Conservation (phyloP, 2,888 invertebrate species). For the Ichneumoninae sp. region DNA sequence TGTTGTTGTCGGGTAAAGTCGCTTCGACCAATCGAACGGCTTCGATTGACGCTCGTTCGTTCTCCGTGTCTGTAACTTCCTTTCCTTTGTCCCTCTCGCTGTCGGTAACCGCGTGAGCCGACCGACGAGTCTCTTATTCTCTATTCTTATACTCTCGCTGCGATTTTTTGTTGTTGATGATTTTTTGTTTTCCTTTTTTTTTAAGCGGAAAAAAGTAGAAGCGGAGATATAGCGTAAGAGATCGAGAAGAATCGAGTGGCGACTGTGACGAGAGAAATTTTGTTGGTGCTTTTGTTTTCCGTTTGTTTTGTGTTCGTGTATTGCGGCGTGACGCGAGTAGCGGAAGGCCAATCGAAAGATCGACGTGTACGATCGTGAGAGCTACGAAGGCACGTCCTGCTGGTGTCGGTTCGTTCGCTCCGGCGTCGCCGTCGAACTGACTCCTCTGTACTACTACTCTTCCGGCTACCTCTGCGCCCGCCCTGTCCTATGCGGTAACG, state of each 20-base stretch:
- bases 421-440: conserved; percentile 81
- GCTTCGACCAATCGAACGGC: not conserved
- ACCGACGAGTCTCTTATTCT: conserved; percentile 3
- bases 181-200: not conserved
- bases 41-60: conserved; percentile 8
- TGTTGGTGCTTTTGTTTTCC: conserved; percentile 8
- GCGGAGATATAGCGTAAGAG: conserved; percentile 4
- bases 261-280: conserved; percentile 2
- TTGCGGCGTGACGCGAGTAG: conserved; percentile 35
- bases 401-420: conserved; percentile 76
- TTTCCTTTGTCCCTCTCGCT: not conserved
- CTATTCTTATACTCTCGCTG: not conserved
- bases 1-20: not conserved
- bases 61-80: not conserved
- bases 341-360: conserved; percentile 56
- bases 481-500: conserved; percentile 51
- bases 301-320: not conserved
- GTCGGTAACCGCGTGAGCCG: not conserved
- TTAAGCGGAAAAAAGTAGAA: conserved; percentile 4
- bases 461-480: conserved; percentile 37
- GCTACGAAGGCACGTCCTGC: conserved; percentile 67
- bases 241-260: not conserved
- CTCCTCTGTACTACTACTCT: conserved; percentile 62
- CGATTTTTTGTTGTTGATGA: not conserved
- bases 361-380: conserved; percentile 62